phyloP scores from a whole-genome alignment of 2,113 vertebrate species.

The Oceanodroma tethys region DNA sequence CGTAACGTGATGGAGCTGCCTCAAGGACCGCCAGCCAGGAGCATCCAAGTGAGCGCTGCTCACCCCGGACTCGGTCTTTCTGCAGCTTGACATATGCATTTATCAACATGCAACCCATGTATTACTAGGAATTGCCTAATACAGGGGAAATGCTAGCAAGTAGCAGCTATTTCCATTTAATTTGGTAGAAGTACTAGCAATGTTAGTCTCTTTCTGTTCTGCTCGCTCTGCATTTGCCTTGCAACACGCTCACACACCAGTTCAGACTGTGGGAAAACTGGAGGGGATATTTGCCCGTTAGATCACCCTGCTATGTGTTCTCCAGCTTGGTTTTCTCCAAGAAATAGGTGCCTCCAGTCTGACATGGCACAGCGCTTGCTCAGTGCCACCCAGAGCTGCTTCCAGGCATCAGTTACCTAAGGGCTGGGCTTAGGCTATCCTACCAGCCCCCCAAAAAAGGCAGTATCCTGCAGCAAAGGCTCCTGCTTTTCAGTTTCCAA shows the following conservation, averaged over 20 bases:
- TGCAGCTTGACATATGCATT: background rate
- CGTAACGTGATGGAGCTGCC: accelerated
- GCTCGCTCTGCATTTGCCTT: background rate
- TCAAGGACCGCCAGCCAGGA: background rate
- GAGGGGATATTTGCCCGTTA: background rate
- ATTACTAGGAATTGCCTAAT: background rate
- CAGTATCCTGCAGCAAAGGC: background rate
- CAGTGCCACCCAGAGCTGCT: background rate
- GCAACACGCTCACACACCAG: too few species aligned
- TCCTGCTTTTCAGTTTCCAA: background rate
- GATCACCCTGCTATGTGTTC: background rate
- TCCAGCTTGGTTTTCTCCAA: background rate
- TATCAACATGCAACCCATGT: accelerated
- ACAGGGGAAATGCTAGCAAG: background rate
- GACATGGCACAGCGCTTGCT: accelerated
- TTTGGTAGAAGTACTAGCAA: background rate
- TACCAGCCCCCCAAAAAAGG: background rate
- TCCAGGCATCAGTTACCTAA: accelerated
- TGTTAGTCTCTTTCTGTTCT: background rate
- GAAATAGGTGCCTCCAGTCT: background rate
- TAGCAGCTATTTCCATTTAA: background rate
- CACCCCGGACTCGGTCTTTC: too few species aligned
- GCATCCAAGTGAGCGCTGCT: background rate
- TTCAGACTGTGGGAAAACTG: background rate
- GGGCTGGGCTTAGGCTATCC: background rate